These are phyloP conservation scores for Cremastinae sp. DNA, from an alignment of 2,888 invertebrate genomes.

Conservation along the genomic window DNA sequence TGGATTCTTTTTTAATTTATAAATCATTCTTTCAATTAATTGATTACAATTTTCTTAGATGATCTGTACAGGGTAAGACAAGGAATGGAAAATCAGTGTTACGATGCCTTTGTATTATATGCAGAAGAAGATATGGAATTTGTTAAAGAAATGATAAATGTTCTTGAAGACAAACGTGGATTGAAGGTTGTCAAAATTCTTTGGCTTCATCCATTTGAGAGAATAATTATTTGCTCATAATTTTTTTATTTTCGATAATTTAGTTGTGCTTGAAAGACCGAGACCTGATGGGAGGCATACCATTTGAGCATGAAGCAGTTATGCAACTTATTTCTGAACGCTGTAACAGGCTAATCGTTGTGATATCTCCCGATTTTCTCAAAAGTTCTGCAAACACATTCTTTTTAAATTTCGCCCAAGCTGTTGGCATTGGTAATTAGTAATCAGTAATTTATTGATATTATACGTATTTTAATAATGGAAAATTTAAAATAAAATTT, in stretches of 20 bases:
- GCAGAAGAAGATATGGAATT: conserved; percentile 88
- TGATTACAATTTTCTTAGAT: conserved; percentile 76
- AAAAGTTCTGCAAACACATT: conserved; percentile 89
- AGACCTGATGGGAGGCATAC: conserved; percentile 86
- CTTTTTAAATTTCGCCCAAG: conserved; percentile 90
- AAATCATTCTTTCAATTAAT: conserved; percentile 1
- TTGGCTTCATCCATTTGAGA: conserved; percentile 19
- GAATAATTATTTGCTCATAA: conserved; percentile 2
- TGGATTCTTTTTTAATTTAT: conserved; percentile 5
- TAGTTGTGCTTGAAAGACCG: conserved; percentile 89
- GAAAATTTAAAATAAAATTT: neutral
- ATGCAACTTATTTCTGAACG: conserved; percentile 88
- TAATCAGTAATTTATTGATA: neutral
- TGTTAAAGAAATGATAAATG: conserved; percentile 85
- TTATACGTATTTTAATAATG: conserved; percentile 56
- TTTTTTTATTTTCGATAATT: neutral
- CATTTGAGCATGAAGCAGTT: conserved; percentile 87
- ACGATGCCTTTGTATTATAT: conserved; percentile 90
- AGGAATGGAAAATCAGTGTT: conserved; percentile 83
- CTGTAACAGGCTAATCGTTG: conserved; percentile 89
- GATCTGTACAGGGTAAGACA: conserved; percentile 81
- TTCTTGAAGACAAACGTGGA: conserved; percentile 84
- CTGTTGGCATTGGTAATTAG: conserved; percentile 88
- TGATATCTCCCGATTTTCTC: conserved; percentile 90
- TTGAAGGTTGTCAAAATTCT: conserved; percentile 87